Evolutionary conservation across 2,888 invertebrate genomes (phyloP), one percentile per base, ranked within the genome.

Genomic region (Geophilus truncorum): DNA sequence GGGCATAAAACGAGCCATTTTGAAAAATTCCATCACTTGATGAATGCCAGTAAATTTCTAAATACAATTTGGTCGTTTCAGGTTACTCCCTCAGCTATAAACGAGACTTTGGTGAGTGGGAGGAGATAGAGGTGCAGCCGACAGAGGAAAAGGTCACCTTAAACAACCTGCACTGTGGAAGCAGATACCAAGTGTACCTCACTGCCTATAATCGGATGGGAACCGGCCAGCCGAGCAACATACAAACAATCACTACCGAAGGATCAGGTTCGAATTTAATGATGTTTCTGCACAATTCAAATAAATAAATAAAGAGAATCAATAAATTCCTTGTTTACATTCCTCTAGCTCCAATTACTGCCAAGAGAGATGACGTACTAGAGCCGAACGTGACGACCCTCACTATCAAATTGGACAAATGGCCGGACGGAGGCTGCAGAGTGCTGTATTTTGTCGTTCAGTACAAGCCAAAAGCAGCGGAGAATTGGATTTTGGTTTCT

Each of bases 341-440:
- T n/a, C n/a, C n/a, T 84, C 36, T 82, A 89, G 92, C 90, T 57
- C 94, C 94, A 0, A 90, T 91, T 85, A 88, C 92, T 80, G 93
- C 95, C 0, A 89, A 90, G 82, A 92, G 93, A 84, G 92, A 92
- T 82, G 92, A 94, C 84, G 89, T 95, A 70, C 90, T 95, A 82
- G 89, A 90, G 18, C 91, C 93, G 12, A 96, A 96, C 87, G 91
- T 93, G 82, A 92, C 93, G 4, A 93, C 93, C 84, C 91, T 94
- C 12, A 91, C 92, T 80, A 88, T 96, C 45, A 93, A 94, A 86
- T 89, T 96, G 77, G 90, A 92, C 70, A 91, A 93, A 9, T 96
- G 96, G 96, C 93, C 93, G 84, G 93, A 93, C 86, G 93, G 94
- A 79, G 94, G 94, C 32, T 96, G 96, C 86, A 91, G 93, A 0